These are phyloP conservation scores for Phylloscopus trochilus DNA, from an alignment of 2,113 vertebrate genomes.

Conservation along the genomic window DNA sequence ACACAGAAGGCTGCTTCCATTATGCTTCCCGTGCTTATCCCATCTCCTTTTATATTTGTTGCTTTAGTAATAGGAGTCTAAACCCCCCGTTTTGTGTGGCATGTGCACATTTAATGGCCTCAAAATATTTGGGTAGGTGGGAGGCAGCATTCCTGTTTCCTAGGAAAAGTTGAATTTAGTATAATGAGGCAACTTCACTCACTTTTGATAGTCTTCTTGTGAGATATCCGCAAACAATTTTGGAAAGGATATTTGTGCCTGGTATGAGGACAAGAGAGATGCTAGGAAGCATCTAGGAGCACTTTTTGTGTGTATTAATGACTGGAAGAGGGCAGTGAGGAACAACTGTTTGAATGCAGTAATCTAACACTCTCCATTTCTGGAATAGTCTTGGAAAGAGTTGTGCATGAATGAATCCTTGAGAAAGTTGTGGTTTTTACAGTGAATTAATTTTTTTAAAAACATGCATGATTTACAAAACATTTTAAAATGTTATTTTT, in stretches of 20 bases:
- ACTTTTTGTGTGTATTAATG: neutral
- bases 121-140: neutral
- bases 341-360: neutral
- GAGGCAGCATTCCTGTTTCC: neutral
- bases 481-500: constrained; percentile 23
- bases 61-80: neutral
- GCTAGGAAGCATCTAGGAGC: neutral
- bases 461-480: constrained; percentile 10
- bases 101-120: neutral
- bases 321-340: neutral
- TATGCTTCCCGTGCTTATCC: neutral
- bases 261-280: neutral
- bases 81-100: neutral
- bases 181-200: neutral
- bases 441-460: constrained; percentile 17
- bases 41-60: neutral
- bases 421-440: constrained; percentile 22
- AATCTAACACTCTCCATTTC: constrained; percentile 26
- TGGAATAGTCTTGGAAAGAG: constrained; percentile 27
- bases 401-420: constrained; percentile 23
- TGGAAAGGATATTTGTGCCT: neutral
- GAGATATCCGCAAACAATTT: neutral
- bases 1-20: neutral
- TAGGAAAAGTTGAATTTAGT: neutral
- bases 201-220: neutral